Conservation (phyloP, 2,113 vertebrate genomes). For the Zapus hudsonius region DNA sequence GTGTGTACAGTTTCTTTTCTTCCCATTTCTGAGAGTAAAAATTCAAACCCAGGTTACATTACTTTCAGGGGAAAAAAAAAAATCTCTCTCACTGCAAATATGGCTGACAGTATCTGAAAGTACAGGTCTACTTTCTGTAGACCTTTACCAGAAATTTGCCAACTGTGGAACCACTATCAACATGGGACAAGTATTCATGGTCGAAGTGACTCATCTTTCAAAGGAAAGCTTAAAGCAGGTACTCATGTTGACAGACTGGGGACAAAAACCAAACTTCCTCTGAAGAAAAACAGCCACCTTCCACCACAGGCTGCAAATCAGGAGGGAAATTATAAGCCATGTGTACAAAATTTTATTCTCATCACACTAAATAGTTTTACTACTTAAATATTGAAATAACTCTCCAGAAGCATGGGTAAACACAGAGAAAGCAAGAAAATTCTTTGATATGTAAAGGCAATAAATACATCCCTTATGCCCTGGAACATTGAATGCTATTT, state of each 20-base stretch:
- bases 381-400: neutral
- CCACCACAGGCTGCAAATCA: neutral
- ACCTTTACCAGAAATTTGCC: slow-evolving; percentile 42
- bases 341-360: neutral
- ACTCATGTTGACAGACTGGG: neutral
- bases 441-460: slow-evolving; percentile 12
- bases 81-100: slow-evolving; percentile 1
- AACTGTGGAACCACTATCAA: slow-evolving; percentile 18
- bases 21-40: slow-evolving; percentile 45
- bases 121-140: neutral
- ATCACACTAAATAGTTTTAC: neutral
- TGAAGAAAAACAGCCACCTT: neutral
- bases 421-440: slow-evolving; percentile 12
- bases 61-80: slow-evolving; percentile 26
- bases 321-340: neutral
- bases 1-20: neutral
- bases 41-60: slow-evolving; percentile 30
- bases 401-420: slow-evolving; percentile 16
- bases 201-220: neutral
- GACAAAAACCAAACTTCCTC: slow-evolving; percentile 5
- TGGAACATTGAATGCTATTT: neutral
- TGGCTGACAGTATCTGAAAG: neutral
- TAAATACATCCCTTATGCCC: neutral
- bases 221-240: neutral
- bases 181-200: neutral